Evolutionary conservation across 2,113 vertebrate genomes (phyloP).

Genomic region (Rhinolophus ferrumequinum): DNA sequence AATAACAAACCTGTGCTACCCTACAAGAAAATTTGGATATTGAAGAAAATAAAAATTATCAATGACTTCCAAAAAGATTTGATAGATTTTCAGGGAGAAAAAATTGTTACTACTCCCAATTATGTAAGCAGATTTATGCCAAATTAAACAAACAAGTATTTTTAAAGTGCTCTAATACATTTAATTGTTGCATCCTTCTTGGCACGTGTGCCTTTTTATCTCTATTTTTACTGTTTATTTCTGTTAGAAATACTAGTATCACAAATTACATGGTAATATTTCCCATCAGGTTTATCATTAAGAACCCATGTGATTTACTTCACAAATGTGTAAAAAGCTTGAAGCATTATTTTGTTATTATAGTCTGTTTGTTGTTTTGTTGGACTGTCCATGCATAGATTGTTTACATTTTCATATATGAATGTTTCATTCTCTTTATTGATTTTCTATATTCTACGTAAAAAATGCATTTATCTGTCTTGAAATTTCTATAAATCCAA

Average conservation of each 20-base stretch:
- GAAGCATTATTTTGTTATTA: conserved; percentile 70
- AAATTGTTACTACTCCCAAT: neutral
- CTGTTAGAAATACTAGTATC: conserved; percentile 75
- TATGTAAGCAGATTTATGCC: neutral
- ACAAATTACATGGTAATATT: conserved; percentile 59
- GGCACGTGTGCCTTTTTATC: conserved; percentile 58
- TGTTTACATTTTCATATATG: conserved; percentile 68
- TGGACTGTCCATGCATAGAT: conserved; percentile 76
- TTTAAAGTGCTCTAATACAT: neutral
- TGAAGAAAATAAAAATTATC: neutral
- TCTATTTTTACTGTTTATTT: conserved; percentile 75
- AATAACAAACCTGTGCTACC: neutral
- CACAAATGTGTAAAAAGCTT: conserved; percentile 53
- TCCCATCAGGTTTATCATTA: conserved; percentile 63
- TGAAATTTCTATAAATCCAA: neutral
- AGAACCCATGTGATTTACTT: conserved; percentile 65
- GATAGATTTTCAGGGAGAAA: neutral
- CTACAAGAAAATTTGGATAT: neutral
- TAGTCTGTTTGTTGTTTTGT: conserved; percentile 69
- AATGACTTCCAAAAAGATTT: neutral
- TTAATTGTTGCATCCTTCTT: conserved; percentile 73
- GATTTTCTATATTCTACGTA: neutral
- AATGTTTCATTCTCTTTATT: conserved; percentile 59
- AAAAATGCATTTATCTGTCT: neutral
- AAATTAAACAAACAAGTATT: neutral